phyloP scores from a whole-genome alignment of 2,888 invertebrate genomes.

The Diaphora mendica region DNA sequence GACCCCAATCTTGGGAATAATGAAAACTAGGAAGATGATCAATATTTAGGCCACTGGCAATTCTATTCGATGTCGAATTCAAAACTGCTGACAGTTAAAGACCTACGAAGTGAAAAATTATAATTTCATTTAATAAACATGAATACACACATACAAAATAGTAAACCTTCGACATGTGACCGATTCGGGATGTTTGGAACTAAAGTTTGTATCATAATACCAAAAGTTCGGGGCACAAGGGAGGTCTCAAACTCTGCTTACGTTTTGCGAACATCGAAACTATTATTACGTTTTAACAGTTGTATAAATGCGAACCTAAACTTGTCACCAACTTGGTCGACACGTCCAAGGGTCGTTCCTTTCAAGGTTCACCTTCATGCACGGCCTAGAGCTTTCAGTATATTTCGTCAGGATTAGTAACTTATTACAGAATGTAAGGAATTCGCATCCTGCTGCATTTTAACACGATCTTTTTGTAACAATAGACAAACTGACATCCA shows the following conservation, averaged over 20 bases:
- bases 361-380: neutral
- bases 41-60: too few species aligned
- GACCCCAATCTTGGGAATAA: too few species aligned
- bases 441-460: too few species aligned
- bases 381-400: neutral
- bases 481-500: too few species aligned
- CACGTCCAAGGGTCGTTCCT: neutral
- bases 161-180: neutral
- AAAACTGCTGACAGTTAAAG: neutral
- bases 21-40: too few species aligned
- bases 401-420: neutral
- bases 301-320: slow-evolving; percentile 9
- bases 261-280: neutral
- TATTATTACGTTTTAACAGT: slow-evolving; percentile 3
- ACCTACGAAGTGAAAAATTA: neutral
- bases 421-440: too few species aligned
- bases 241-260: slow-evolving; percentile 7
- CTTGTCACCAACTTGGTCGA: slow-evolving; percentile 2
- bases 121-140: neutral
- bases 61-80: too few species aligned
- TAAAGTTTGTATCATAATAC: slow-evolving; percentile 4
- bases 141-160: neutral
- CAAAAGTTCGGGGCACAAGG: neutral
- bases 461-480: too few species aligned
- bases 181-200: slow-evolving; percentile 3